Conservation (phyloP, 2,797 vertebrate species). For the Setipinna tenuifilis region DNA sequence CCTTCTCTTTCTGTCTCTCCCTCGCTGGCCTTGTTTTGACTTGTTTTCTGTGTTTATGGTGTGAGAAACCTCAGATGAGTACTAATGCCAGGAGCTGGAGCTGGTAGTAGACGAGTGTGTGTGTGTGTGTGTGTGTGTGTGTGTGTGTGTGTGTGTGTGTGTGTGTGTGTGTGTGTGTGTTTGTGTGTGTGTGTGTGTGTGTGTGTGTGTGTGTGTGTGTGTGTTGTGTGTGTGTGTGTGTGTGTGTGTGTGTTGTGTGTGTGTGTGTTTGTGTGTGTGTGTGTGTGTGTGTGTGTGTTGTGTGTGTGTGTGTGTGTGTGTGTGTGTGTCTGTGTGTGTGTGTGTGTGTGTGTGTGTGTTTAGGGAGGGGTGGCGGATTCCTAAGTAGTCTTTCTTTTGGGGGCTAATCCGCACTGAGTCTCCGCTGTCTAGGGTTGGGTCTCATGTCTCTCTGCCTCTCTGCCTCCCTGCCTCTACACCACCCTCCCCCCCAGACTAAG, state of each 20-base stretch:
- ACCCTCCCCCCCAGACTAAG: neutral
- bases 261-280: constrained; percentile 2
- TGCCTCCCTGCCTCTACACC: neutral
- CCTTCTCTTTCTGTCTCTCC: constrained; percentile 61
- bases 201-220: constrained; percentile 32
- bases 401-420: constrained; percentile 57
- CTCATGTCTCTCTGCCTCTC: neutral
- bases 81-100: constrained; percentile 51
- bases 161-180: too few species aligned
- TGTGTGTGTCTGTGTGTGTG: too few species aligned
- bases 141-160: too few species aligned
- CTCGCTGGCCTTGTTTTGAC: constrained; percentile 60
- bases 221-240: constrained; percentile 7
- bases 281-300: too few species aligned
- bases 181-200: neutral
- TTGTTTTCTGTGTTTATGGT: constrained; percentile 65
- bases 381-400: constrained; percentile 25
- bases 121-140: too few species aligned
- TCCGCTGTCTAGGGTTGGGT: neutral
- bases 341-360: too few species aligned
- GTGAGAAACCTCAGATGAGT: constrained; percentile 61
- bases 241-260: constrained; percentile 16
- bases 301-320: too few species aligned
- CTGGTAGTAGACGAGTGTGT: constrained; percentile 12
- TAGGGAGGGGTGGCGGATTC: neutral